Evolutionary conservation across 2,113 vertebrate species (phyloP).

Genomic region (Menidia beryllina): DNA sequence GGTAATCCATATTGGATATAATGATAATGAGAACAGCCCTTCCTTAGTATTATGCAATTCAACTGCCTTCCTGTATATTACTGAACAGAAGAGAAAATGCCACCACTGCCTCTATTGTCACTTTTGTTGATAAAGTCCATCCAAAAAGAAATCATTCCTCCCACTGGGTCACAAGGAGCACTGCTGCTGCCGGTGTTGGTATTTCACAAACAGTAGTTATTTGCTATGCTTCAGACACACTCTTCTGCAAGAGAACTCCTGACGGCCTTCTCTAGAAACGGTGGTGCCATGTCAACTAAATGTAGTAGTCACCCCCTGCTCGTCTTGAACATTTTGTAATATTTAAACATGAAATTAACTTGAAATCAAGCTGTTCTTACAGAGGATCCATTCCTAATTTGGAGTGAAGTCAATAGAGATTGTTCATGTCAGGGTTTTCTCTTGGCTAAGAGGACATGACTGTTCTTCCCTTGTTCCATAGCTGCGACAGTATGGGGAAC

Average conservation of each 20-base stretch:
- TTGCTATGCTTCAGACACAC: conserved; percentile 73
- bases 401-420: conserved; percentile 67
- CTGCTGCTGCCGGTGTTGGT: conserved; percentile 75
- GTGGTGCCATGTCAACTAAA: conserved; percentile 44
- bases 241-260: conserved; percentile 77
- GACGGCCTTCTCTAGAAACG: conserved; percentile 52
- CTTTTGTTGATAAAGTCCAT: conserved; percentile 69
- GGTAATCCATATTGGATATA: conserved; percentile 99
- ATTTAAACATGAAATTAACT: conserved; percentile 69
- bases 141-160: conserved; percentile 81
- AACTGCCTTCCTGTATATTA: conserved; percentile 86
- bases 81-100: conserved; percentile 75
- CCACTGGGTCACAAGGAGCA: conserved; percentile 65
- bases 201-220: conserved; percentile 59
- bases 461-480: conserved; percentile 70
- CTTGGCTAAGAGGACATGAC: conserved; percentile 79
- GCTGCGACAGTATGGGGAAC: conserved; percentile 71
- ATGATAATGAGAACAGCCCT: conserved; percentile 78
- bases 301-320: conserved; percentile 42
- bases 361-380: conserved; percentile 65
- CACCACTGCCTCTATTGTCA: conserved; percentile 45
- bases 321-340: conserved; percentile 43
- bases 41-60: conserved; percentile 64
- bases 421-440: conserved; percentile 72
- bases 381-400: conserved; percentile 69